Percentiles rank a stretch among this genome's conserved stretches.
Evolutionary conservation across 2,113 vertebrate species (phyloP).

Genomic region (Burhinus oedicnemus): DNA sequence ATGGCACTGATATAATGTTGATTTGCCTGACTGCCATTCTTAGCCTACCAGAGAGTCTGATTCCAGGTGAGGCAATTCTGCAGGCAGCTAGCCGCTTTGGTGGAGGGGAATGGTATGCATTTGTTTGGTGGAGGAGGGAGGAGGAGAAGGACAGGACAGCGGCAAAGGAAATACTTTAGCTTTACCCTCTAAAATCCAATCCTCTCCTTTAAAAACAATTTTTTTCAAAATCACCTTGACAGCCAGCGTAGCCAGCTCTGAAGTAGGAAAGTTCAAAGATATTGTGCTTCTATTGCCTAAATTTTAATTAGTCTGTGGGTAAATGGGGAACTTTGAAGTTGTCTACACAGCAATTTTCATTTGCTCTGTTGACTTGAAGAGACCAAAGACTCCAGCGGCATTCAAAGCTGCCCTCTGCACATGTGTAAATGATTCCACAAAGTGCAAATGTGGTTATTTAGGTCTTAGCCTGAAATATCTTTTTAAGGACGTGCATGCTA

Average conservation of each 20-base stretch:
- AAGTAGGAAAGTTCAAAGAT: conserved; percentile 19
- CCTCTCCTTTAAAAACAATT: neutral
- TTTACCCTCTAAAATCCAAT: neutral
- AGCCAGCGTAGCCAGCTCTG: neutral
- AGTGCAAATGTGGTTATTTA: neutral
- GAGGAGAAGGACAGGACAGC: neutral
- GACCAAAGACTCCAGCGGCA: neutral
- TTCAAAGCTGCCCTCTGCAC: neutral
- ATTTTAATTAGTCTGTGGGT: conserved; percentile 31
- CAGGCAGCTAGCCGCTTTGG: neutral
- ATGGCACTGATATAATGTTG: neutral
- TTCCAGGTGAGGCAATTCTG: neutral
- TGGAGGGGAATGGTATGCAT: neutral
- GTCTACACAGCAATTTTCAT: neutral
- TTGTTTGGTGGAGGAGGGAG: neutral
- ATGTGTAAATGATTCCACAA: neutral
- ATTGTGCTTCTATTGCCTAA: neutral
- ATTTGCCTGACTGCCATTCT: neutral
- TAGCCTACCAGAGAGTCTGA: neutral
- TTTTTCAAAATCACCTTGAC: neutral
- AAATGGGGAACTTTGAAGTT: neutral
- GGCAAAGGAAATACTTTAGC: neutral
- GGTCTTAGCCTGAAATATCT: neutral
- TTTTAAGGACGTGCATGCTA: neutral
- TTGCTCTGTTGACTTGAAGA: conserved; percentile 6